Conservation (phyloP, 2,113 vertebrate genomes). For the Barbus barbus region DNA sequence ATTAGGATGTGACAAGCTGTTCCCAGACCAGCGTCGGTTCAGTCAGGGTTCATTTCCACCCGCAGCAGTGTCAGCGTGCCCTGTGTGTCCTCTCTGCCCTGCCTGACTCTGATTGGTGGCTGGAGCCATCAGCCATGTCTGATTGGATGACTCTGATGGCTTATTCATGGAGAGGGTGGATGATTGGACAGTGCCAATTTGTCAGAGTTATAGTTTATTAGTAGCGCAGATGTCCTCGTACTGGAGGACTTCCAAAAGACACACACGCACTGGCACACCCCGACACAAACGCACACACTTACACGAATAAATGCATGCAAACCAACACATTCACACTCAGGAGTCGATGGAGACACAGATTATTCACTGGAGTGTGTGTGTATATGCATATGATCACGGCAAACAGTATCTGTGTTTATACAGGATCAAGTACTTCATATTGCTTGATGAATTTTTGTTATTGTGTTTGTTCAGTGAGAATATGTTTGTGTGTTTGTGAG, state of each 20-base stretch:
- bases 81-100: slow-evolving; percentile 71
- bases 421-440: neutral
- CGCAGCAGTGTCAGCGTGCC: slow-evolving; percentile 56
- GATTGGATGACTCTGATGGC: slow-evolving; percentile 65
- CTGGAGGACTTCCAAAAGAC: slow-evolving; percentile 62
- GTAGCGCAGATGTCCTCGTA: slow-evolving; percentile 76
- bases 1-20: slow-evolving; percentile 21
- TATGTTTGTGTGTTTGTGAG: neutral
- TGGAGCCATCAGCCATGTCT: slow-evolving; percentile 69
- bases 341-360: neutral
- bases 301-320: neutral
- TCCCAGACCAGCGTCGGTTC: slow-evolving; percentile 12
- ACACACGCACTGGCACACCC: slow-evolving; percentile 21
- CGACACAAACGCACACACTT: slow-evolving; percentile 12
- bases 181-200: slow-evolving; percentile 74
- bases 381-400: neutral
- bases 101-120: slow-evolving; percentile 58
- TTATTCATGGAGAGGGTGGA: slow-evolving; percentile 63
- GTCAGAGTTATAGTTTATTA: slow-evolving; percentile 80
- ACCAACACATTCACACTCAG: slow-evolving; percentile 14
- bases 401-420: neutral
- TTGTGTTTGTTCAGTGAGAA: neutral
- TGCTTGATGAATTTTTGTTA: neutral
- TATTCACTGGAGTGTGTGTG: neutral
- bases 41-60: slow-evolving; percentile 33